phyloP scores from a whole-genome alignment of 2,797 vertebrate species.

The Myotis daubentonii region DNA sequence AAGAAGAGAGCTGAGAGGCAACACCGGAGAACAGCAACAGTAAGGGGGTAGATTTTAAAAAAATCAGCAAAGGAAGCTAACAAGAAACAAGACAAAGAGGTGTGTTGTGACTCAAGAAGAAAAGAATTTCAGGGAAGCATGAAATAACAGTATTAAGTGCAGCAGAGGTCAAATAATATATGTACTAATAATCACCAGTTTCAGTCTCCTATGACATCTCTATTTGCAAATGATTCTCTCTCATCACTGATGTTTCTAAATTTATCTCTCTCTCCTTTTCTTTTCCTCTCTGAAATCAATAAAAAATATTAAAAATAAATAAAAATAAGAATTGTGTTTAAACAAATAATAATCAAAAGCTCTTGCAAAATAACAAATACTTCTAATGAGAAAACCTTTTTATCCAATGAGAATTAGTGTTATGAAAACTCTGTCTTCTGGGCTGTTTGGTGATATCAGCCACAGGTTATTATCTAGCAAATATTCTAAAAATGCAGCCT shows the following conservation, averaged over 20 bases:
- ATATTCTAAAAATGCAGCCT: neutral
- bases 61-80: neutral
- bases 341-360: neutral
- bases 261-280: too few species aligned
- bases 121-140: neutral
- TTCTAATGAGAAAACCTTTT: neutral
- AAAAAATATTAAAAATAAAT: too few species aligned
- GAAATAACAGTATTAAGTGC: neutral
- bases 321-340: neutral
- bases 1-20: neutral
- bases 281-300: too few species aligned
- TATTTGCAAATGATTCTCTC: neutral
- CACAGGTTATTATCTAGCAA: neutral
- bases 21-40: neutral
- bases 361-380: neutral
- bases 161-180: neutral
- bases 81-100: neutral
- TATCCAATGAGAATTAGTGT: conserved; percentile 7
- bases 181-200: neutral
- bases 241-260: too few species aligned
- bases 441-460: neutral
- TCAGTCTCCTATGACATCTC: neutral
- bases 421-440: neutral
- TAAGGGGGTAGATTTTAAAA: neutral
- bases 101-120: neutral